Conservation (phyloP, 2,113 vertebrate species). For the Elanus axillaris region DNA sequence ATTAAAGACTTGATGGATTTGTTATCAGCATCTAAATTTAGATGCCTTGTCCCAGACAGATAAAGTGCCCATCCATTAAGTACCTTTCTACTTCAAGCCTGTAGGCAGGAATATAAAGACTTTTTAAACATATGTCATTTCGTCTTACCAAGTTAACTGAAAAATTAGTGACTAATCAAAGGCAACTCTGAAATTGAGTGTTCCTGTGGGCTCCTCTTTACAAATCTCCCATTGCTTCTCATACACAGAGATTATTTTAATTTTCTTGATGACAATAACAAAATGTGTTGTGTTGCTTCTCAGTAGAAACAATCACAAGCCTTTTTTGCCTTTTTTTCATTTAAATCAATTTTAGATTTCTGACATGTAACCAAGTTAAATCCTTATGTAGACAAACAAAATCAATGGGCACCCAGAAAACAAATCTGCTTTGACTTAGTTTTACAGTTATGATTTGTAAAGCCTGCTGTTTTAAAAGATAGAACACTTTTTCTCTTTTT, state of each 20-base stretch:
- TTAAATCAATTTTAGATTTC: conserved; percentile 5
- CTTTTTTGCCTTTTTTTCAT: neutral
- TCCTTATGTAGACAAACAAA: neutral
- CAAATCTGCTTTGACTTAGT: neutral
- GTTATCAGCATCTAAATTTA: neutral
- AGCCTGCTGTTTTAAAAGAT: neutral
- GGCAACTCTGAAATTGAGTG: neutral
- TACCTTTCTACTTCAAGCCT: neutral
- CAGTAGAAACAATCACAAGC: neutral
- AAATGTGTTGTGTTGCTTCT: neutral
- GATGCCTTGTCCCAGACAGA: neutral
- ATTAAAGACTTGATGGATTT: neutral
- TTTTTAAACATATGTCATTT: neutral
- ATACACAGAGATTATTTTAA: neutral
- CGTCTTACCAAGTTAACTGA: neutral
- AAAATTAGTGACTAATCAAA: conserved; percentile 47
- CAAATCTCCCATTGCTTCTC: neutral
- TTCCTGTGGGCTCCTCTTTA: conserved; percentile 7
- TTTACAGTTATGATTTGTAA: neutral
- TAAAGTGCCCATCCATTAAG: neutral
- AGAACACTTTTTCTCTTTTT: neutral
- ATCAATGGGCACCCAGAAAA: neutral
- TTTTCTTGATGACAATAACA: neutral
- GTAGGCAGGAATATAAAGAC: neutral
- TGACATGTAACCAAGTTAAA: conserved; percentile 3